Evolutionary conservation across 2,888 invertebrate species (phyloP), one percentile per base, ranked within the genome.

Genomic region (Mesorhabditis sp.): DNA sequence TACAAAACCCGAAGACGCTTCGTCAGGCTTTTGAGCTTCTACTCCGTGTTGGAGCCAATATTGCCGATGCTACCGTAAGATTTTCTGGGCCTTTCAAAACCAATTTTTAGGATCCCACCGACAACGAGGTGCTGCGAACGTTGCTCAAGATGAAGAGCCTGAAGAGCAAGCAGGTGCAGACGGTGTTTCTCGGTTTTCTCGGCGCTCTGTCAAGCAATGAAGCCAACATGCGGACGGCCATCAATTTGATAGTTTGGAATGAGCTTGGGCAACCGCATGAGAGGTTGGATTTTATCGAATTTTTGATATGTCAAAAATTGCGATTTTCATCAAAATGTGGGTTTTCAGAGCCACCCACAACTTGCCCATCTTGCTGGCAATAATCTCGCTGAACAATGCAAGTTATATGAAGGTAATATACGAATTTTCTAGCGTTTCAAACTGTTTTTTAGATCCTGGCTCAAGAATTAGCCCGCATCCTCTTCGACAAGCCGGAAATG

Each of bases 11-110:
- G 73, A 97, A 96, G 85, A 87, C 87, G 65, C 28, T 45, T 62
- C 91, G 93, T 82, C 91, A 92, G 42, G 94, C 94, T 0, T 94
- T 95, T 86, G 96, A 96, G 87, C 87, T 97, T 68, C 88, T 97
- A 43, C 92, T 94, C 69, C 91, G 92, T 82, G 90, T 96, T 77
- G 95, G 95, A 86, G 91, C 92, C 80, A 97, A 97, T 88, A 93
- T 94, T 79, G 92, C 66, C 4, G 83, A 62, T 7, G 84, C 91
- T 28, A 89, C 90, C 66, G 89, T 13, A 50, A 50, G 10, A 50
- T 50, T 50, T 50, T 13, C n/a, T 50, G 58, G 7, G n/a, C 7
- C 7, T 13, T 50, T 50, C 10, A n/a, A 50, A 50, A 50, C n/a
- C 10, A 50, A 13, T 50, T 50, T 10, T 50, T 50, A 13, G n/a